phyloP scores from a whole-genome alignment of 1,140 invertebrate species.

The Drosophila nikananu region DNA sequence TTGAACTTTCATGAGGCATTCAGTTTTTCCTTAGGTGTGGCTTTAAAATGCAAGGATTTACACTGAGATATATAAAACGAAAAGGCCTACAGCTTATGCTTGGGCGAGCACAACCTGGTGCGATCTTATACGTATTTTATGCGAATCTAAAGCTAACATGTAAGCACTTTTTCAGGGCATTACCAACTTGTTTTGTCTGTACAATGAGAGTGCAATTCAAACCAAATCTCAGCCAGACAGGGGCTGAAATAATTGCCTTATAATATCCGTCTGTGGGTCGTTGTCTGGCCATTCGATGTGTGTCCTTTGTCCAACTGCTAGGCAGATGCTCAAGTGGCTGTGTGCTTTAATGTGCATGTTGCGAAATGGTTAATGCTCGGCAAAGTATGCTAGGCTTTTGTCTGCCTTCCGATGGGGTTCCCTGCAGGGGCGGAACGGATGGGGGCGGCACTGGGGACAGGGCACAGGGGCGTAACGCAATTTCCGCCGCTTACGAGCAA shows the following conservation, averaged over 20 bases:
- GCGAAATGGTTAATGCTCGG: conserved; percentile 41
- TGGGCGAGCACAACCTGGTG: neutral
- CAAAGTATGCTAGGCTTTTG: conserved; percentile 49
- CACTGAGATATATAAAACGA: conserved; percentile 23
- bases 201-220: conserved; percentile 14
- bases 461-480: conserved; percentile 43
- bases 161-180: neutral
- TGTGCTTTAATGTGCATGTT: conserved; percentile 48
- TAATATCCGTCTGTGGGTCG: conserved; percentile 27
- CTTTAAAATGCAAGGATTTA: conserved; percentile 48
- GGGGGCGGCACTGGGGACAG: neutral
- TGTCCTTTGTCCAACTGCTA: conserved; percentile 18
- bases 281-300: conserved; percentile 38
- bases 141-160: neutral
- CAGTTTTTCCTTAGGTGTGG: neutral
- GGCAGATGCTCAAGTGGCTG: conserved; percentile 27
- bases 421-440: neutral
- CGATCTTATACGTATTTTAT: neutral
- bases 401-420: conserved; percentile 10
- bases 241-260: conserved; percentile 34
- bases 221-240: conserved; percentile 20
- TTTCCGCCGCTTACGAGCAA: conserved; percentile 67
- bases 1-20: neutral
- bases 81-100: neutral
- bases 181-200: neutral